phyloP scores from a whole-genome alignment of 2,113 vertebrate genomes.

The Fregata magnificens region DNA sequence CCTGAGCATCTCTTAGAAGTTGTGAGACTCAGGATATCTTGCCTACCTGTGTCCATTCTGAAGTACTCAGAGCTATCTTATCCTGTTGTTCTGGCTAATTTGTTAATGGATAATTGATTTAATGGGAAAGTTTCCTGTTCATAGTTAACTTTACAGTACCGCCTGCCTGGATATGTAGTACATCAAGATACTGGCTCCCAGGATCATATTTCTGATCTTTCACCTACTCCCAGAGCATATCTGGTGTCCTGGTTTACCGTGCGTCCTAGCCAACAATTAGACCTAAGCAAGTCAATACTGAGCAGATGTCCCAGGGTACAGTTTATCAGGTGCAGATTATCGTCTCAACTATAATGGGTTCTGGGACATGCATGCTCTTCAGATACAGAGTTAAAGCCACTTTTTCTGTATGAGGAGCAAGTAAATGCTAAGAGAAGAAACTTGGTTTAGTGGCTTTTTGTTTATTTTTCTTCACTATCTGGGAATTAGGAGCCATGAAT shows the following conservation, averaged over 20 bases:
- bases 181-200: not conserved
- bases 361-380: not conserved
- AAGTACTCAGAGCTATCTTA: not conserved
- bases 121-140: not conserved
- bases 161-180: not conserved
- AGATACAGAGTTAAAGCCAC: not conserved
- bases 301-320: not conserved
- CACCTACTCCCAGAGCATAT: not conserved
- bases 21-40: not conserved
- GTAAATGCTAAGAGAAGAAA: not conserved
- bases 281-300: constrained; percentile 20
- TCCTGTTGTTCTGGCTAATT: not conserved
- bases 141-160: not conserved
- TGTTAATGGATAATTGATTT: constrained; percentile 6
- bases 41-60: not conserved
- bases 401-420: not conserved
- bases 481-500: not conserved
- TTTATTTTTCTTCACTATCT: not conserved
- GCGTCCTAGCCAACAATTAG: not conserved
- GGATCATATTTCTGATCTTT: constrained; percentile 48
- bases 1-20: not conserved
- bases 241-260: constrained; percentile 28
- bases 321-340: not conserved
- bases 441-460: not conserved
- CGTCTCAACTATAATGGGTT: not conserved